Evolutionary conservation across 2,797 vertebrate genomes (phyloP), one percentile per base, ranked within the genome.

Genomic region (Catamblyrhynchus diadema): DNA sequence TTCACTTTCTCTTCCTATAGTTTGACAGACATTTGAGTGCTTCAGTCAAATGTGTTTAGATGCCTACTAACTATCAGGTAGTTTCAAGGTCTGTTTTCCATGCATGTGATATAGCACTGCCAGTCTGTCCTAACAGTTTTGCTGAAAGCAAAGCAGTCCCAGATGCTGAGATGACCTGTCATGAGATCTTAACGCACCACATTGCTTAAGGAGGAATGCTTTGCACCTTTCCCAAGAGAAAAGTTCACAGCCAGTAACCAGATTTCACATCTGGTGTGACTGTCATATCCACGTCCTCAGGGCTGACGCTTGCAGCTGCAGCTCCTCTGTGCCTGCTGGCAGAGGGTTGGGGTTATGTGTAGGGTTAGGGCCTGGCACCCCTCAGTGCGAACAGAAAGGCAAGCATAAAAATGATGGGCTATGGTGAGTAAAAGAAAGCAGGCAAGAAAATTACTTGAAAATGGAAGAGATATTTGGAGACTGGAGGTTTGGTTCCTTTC

Each of bases 241-340:
- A 80, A 60, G 21, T 32, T 78, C 50, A 53, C 37, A 39, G n/a
- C 18, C 33, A 72, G 53, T 60, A 51, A 67, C 30, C 8, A 47
- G 15, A 27, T 67, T 70, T 69, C 77, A 74, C 39, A 61, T 33
- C 59, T 85, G 64, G 6, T 13, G 1, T 2, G 2, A 41, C 2
- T 0, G 0, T 61, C 59, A 23, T 3, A 7, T 28, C 28, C 22
- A 5, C 0, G 0, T 73, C 39, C 19, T 62, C 42, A 39, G 30
- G 71, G 54, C 30, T 78, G 81, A n/a, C 0, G 0, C 18, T 17
- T 39, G 33, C 33, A 73, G 24, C 65, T 44, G 42, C 35, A 61
- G 47, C 33, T 71, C 50, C 27, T n/a, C 73, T 64, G 37, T 1
- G 0, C 11, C 42, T 2, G 0, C 45, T 2, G 18, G 3, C 24